These are phyloP conservation scores for Ovibos moschatus DNA, from an alignment of 2,113 vertebrate species.

Conservation along the genomic window DNA sequence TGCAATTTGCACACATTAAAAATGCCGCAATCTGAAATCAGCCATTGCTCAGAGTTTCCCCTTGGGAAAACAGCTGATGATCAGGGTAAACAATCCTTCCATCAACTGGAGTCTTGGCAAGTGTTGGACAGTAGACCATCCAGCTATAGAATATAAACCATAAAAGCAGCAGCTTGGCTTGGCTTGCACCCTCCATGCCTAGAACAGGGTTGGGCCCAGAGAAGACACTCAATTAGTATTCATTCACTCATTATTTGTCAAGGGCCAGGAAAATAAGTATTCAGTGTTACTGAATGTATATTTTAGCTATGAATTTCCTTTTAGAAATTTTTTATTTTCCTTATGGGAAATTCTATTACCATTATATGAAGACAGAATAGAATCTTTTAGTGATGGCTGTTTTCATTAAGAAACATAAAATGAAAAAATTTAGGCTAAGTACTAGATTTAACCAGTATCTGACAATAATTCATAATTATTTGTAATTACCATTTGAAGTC, in stretches of 20 bases:
- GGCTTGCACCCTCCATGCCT: not conserved
- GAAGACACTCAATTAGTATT: not conserved
- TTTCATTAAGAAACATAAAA: not conserved
- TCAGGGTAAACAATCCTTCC: not conserved
- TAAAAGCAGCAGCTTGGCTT: not conserved
- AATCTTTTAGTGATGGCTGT: not conserved
- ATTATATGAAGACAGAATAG: not conserved
- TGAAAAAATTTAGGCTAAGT: not conserved
- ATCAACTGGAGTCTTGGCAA: not conserved
- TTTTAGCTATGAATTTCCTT: not conserved
- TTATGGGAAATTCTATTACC: not conserved
- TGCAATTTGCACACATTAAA: not conserved
- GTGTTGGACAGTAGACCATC: not conserved
- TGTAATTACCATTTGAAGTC: not conserved
- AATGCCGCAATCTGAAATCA: not conserved
- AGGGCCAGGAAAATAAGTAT: not conserved
- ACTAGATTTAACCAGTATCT: not conserved
- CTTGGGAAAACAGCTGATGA: not conserved
- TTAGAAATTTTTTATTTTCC: not conserved
- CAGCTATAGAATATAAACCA: not conserved
- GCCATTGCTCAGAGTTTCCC: not conserved
- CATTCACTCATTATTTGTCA: not conserved
- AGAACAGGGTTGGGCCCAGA: not conserved
- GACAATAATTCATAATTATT: not conserved
- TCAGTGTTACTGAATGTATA: not conserved